phyloP scores from a whole-genome alignment of 2,113 vertebrate species.

The Bubo scandiacus region DNA sequence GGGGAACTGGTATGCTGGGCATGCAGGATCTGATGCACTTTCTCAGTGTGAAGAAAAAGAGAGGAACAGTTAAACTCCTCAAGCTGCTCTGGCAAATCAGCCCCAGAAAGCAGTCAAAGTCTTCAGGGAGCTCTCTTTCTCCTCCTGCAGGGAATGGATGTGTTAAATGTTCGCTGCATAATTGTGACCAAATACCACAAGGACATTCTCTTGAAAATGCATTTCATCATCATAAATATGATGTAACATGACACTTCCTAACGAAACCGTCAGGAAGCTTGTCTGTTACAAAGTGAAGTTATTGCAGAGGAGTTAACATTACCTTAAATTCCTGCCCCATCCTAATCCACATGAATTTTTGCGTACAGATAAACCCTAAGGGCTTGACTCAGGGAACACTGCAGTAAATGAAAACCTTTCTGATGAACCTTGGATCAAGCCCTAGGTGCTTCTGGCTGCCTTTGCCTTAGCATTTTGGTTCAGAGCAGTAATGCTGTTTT shows the following conservation, averaged over 20 bases:
- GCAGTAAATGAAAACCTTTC: neutral
- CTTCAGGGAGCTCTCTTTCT: neutral
- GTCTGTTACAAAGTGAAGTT: neutral
- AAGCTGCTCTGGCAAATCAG: neutral
- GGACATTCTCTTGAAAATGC: slow-evolving; percentile 23
- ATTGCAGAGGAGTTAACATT: slow-evolving; percentile 26
- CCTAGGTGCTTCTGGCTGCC: neutral
- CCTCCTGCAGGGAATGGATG: slow-evolving; percentile 16
- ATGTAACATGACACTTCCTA: neutral
- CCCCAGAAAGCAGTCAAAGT: neutral
- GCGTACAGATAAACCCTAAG: slow-evolving; percentile 13
- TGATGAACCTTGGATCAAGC: neutral
- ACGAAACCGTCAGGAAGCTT: neutral
- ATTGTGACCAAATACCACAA: slow-evolving; percentile 22
- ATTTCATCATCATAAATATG: slow-evolving; percentile 29
- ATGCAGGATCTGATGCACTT: rapidly evolving
- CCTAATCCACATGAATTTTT: slow-evolving; percentile 59
- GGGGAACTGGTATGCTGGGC: neutral
- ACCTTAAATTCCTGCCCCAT: neutral
- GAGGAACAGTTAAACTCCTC: neutral
- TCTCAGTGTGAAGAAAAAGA: neutral
- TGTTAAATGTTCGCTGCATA: neutral
- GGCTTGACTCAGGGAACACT: neutral
- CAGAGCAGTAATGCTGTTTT: neutral
- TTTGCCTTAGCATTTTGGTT: neutral